Evolutionary conservation across 2,113 vertebrate genomes (phyloP).

Genomic region (Cygnus atratus): DNA sequence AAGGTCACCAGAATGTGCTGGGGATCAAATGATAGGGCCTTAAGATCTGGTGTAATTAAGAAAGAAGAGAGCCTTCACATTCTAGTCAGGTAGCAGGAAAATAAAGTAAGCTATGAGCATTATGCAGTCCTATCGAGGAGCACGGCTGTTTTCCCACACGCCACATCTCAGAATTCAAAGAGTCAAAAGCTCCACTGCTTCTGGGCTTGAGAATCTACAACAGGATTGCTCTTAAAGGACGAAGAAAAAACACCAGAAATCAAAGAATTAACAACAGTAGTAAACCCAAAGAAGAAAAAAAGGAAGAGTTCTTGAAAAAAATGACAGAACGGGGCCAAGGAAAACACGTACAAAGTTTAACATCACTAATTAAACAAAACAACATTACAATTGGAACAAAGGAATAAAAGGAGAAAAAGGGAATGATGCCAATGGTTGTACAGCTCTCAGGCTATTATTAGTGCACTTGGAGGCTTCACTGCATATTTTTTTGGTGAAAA

Average conservation of each 20-base stretch:
- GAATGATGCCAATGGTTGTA: neutral
- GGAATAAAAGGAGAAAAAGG: neutral
- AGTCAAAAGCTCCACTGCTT: neutral
- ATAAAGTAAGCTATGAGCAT: neutral
- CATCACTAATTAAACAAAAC: neutral
- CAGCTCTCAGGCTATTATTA: neutral
- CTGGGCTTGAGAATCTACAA: neutral
- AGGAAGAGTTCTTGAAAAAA: neutral
- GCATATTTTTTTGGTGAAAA: no score
- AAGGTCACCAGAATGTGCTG: neutral
- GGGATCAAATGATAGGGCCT: neutral
- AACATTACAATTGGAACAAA: neutral
- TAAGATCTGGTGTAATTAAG: neutral
- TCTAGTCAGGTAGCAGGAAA: neutral
- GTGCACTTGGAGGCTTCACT: no score
- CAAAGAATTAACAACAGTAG: neutral
- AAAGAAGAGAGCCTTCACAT: neutral
- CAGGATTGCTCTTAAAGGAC: neutral
- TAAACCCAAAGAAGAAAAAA: neutral
- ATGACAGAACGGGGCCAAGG: conserved; percentile 27
- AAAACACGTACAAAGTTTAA: neutral
- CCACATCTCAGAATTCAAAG: neutral
- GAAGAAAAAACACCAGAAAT: neutral
- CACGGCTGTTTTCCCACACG: neutral
- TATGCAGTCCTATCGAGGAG: neutral